These are phyloP conservation scores for Brachionus manjavacas DNA, from an alignment of 1,140 invertebrate species.

Conservation along the genomic window DNA sequence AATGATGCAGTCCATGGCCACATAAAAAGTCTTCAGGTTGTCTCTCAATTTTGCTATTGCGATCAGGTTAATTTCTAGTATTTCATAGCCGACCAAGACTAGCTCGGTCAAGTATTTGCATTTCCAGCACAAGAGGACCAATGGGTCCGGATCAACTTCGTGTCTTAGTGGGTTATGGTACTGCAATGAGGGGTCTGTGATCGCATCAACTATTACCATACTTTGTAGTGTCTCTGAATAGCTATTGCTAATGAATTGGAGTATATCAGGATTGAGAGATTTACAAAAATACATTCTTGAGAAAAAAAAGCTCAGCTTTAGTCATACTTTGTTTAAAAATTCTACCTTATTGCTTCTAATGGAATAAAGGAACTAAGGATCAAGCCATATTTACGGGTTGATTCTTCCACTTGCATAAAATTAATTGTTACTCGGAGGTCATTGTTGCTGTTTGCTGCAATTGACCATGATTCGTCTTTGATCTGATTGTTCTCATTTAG, in stretches of 20 bases:
- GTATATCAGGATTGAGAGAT: constrained; percentile 10
- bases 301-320: background rate
- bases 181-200: constrained; percentile 9
- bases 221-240: constrained; percentile 35
- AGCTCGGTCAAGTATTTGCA: constrained; percentile 30
- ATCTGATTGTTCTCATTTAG: background rate
- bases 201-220: constrained; percentile 22
- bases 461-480: constrained; percentile 35
- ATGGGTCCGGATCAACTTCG: constrained; percentile 28
- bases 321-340: background rate
- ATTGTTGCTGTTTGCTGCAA: background rate
- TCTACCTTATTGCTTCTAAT: background rate
- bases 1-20: constrained; percentile 30
- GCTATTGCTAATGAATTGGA: constrained; percentile 12
- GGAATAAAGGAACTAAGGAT: background rate
- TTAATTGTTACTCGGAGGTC: constrained; percentile 22
- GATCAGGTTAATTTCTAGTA: constrained; percentile 36
- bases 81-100: constrained; percentile 36
- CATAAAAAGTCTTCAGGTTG: constrained; percentile 33
- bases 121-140: constrained; percentile 37
- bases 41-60: constrained; percentile 27
- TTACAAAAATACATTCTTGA: constrained; percentile 42
- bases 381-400: background rate
- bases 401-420: constrained; percentile 20
- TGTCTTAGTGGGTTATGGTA: constrained; percentile 27